Evolutionary conservation across 2,113 vertebrate genomes (phyloP), one percentile per base, ranked within the genome.

Genomic region (Cephalopterus ornatus): DNA sequence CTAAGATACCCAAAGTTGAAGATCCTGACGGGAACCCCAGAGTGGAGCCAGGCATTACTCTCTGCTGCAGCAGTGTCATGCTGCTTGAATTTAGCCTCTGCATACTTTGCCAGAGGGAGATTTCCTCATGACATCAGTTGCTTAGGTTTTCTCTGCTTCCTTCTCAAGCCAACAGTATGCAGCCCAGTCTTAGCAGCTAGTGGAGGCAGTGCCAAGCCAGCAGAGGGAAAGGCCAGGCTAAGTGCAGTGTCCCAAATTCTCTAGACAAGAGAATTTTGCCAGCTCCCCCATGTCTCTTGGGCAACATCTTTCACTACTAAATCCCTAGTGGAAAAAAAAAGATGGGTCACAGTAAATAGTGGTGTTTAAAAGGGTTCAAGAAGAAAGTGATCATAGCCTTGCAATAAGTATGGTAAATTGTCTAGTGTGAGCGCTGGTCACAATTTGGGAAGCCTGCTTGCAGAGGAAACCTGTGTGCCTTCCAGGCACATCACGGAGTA

Each of bases 31-130:
- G 39, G 32, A 23, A 8, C 28, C 23, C 39, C 61, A 17, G 24
- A 47, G 35, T 1, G 4, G 21, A 88, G 18, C 5, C 30, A 63
- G 50, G 39, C 1, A 0, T 61, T 47, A 8, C 27, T 35, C 18
- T 27, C 21, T 63, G 30, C 67, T 63, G 22, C 44, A 66, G 32
- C 58, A 55, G 59, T 26, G 22, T 26, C 39, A 46, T 32, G n/a
- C 55, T 83, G 5, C 49, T 87, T 74, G 66, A 79, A 79, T 91
- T 93, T 22, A 72, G 56, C 12, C 32, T 77, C 39, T 0, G 0
- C 0, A 0, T 67, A n/a, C 35, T 81, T 84, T 94, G 41, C 76
- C 78, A 72, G 58, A 76, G n/a, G 20, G 56, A 83, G 52, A 67
- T 75, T 74, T 84, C 50, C 68, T 52, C 1, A 2, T 78, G 47